These are phyloP conservation scores for Fulica atra DNA, from an alignment of 2,113 vertebrate species.

Conservation along the genomic window DNA sequence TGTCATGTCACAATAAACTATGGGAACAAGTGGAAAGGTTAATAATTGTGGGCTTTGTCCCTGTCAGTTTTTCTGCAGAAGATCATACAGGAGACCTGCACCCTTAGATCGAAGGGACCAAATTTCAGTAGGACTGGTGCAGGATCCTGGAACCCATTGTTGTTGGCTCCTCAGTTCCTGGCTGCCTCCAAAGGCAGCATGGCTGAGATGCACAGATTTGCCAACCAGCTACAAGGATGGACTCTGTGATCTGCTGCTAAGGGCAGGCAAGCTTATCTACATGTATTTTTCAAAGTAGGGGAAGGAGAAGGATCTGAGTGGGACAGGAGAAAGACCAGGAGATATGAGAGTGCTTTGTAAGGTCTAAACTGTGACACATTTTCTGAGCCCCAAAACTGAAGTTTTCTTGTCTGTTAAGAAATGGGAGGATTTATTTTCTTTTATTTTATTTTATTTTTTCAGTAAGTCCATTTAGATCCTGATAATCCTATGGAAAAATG, in stretches of 20 bases:
- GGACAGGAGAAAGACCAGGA: not conserved
- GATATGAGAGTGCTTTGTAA: not conserved
- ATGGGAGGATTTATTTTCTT: not conserved
- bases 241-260: not conserved
- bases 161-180: not conserved
- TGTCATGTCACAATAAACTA: conserved; percentile 86
- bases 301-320: not conserved
- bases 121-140: not conserved
- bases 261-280: not conserved
- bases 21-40: conserved; percentile 81
- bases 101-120: not conserved
- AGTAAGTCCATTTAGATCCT: not conserved
- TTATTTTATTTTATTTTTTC: not conserved
- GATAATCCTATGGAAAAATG: not conserved
- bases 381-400: not conserved
- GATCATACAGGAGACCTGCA: conserved; percentile 28
- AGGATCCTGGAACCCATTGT: not conserved
- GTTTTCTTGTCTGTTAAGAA: not conserved
- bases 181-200: not conserved
- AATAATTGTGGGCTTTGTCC: conserved; percentile 75
- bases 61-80: conserved; percentile 67
- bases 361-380: not conserved
- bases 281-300: not conserved
- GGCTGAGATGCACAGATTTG: not conserved
- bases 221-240: not conserved